These are phyloP conservation scores for Rhinopomastus cyanomelas DNA, from an alignment of 2,113 vertebrate genomes.

Conservation along the genomic window DNA sequence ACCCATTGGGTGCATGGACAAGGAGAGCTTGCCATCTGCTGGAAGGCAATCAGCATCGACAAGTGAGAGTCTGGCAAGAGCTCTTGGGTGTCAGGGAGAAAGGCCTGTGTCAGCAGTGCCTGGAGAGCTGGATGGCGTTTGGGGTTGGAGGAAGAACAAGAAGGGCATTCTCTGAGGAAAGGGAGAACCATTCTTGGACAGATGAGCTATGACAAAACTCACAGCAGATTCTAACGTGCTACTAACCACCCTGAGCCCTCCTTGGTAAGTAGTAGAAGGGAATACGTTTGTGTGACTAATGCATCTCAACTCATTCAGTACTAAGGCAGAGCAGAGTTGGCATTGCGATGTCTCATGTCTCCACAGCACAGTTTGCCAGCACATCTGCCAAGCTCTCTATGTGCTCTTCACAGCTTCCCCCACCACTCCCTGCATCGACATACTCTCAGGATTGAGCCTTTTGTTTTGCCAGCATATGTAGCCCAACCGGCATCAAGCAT, in stretches of 20 bases:
- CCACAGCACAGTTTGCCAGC: neutral
- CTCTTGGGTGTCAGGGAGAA: neutral
- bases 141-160: neutral
- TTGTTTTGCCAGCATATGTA: neutral
- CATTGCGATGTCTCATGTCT: fast-evolving
- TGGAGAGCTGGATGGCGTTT: neutral
- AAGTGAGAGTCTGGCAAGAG: neutral
- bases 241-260: neutral
- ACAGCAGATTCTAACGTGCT: neutral
- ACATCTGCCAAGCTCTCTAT: neutral
- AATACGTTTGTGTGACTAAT: neutral
- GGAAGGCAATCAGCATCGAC: neutral
- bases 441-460: neutral
- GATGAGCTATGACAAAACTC: neutral
- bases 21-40: constrained; percentile 39
- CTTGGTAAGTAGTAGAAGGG: neutral
- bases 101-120: neutral
- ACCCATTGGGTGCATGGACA: neutral
- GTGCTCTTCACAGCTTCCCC: neutral
- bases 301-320: neutral
- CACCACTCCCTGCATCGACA: too few species aligned
- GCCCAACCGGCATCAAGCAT: neutral
- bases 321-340: neutral
- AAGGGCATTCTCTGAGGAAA: neutral
- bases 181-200: fast-evolving